Percentiles rank a stretch among this genome's conserved stretches.
phyloP scores from a whole-genome alignment of 2,113 vertebrate species.

The Formicarius rufipectus region DNA sequence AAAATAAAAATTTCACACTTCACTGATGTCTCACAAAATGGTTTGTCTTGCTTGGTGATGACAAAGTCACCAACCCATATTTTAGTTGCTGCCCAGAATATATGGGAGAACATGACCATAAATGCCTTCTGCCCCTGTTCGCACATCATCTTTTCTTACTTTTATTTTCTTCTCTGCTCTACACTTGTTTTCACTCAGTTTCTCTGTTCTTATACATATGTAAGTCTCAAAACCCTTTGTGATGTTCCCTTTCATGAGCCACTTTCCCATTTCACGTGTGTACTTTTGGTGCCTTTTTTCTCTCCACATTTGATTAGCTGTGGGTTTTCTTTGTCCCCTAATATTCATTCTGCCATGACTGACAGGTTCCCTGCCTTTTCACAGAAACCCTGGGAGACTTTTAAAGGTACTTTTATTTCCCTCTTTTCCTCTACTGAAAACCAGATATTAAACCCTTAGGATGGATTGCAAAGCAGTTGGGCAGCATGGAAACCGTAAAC shows the following conservation, averaged over 20 bases:
- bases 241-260: background rate
- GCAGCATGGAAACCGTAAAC: background rate
- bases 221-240: background rate
- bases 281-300: background rate
- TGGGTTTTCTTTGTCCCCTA: background rate
- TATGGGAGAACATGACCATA: background rate
- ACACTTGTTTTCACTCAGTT: background rate
- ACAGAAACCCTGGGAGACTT: background rate
- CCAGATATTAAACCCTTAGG: background rate
- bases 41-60: background rate
- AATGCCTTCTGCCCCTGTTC: background rate
- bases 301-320: background rate
- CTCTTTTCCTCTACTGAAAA: background rate
- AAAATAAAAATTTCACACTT: background rate
- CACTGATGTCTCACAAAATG: background rate
- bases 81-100: background rate
- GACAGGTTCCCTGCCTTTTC: background rate
- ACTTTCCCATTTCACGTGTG: background rate
- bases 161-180: background rate
- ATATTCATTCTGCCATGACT: background rate
- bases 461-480: background rate
- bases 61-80: background rate
- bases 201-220: background rate
- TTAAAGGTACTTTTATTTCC: background rate
- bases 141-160: background rate